A percentile compares a stretch with the other conserved stretches of the same genome.
Evolutionary conservation across 2,797 vertebrate species (phyloP).

Genomic region (Bryconaethiops microstoma): DNA sequence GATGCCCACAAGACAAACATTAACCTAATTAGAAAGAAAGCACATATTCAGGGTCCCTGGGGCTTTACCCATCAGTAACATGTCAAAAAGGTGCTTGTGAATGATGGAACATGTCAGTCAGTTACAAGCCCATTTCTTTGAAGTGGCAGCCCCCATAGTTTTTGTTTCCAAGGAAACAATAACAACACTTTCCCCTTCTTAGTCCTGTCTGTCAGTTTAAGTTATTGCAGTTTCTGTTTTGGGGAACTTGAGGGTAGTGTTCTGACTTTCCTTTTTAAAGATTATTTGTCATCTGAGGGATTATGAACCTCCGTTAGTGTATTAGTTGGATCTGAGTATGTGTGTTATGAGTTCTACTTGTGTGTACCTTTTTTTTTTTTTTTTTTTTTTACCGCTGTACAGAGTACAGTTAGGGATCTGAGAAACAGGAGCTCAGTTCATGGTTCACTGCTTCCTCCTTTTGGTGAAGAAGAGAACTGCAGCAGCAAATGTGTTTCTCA

Average conservation of each 20-base stretch:
- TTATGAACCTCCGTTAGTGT: not conserved
- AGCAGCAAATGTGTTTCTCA: not conserved
- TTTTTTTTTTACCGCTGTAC: not conserved
- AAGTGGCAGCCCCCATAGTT: not conserved
- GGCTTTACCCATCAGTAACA: not conserved
- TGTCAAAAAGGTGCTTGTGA: not conserved
- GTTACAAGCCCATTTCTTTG: too few species aligned
- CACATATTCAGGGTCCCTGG: not conserved
- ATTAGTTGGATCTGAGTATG: not conserved
- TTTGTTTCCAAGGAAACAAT: constrained; percentile 17
- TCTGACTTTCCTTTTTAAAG: not conserved
- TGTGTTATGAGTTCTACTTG: not conserved
- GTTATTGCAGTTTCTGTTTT: not conserved
- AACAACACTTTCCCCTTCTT: not conserved
- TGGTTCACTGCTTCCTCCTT: constrained; percentile 20
- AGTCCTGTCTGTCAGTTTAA: not conserved
- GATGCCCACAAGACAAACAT: not conserved
- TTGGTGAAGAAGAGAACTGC: constrained; percentile 30
- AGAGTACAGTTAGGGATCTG: not conserved
- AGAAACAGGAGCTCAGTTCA: not conserved
- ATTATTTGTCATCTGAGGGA: not conserved
- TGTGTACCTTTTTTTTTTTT: not conserved
- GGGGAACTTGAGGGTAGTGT: not conserved
- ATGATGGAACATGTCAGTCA: not conserved
- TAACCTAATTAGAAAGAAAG: not conserved